These are phyloP conservation scores for Solenodon paradoxus DNA, from an alignment of 2,113 vertebrate species.

Conservation along the genomic window DNA sequence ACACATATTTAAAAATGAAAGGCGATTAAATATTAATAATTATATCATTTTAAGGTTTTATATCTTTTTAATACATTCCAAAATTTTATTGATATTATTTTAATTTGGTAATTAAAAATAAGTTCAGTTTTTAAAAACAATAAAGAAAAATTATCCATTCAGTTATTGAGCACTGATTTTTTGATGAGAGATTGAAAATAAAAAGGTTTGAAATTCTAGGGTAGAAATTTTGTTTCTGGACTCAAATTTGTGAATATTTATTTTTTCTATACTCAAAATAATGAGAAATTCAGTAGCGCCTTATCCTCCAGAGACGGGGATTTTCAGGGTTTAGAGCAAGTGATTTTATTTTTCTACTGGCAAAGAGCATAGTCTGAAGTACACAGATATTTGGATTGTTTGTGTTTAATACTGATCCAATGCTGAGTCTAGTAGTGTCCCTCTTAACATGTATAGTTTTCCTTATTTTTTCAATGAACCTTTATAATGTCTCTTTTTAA, in stretches of 20 bases:
- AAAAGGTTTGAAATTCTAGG: not conserved
- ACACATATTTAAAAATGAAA: not conserved
- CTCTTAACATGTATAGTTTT: not conserved
- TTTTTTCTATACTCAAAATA: not conserved
- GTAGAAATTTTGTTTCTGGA: constrained; percentile 12
- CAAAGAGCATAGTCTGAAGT: not conserved
- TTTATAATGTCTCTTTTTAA: not conserved
- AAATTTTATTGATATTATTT: not conserved
- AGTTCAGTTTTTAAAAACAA: constrained; percentile 6
- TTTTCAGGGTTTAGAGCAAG: not conserved
- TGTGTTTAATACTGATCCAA: not conserved
- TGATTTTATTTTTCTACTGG: not conserved
- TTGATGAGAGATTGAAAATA: not conserved
- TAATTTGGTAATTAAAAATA: not conserved
- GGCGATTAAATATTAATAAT: not conserved
- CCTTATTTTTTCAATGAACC: not conserved
- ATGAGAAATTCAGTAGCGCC: not conserved
- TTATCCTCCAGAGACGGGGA: not conserved
- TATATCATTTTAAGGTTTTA: not conserved
- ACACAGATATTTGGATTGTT: not conserved
- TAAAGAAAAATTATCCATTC: not conserved
- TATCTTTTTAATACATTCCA: not conserved
- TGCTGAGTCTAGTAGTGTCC: not conserved
- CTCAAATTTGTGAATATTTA: not conserved
- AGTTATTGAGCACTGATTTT: not conserved